A percentile compares a stretch with the other conserved stretches of the same genome.
These are phyloP conservation scores for Scaptomyza reducta DNA, from an alignment of 2,888 invertebrate species.

Conservation along the genomic window DNA sequence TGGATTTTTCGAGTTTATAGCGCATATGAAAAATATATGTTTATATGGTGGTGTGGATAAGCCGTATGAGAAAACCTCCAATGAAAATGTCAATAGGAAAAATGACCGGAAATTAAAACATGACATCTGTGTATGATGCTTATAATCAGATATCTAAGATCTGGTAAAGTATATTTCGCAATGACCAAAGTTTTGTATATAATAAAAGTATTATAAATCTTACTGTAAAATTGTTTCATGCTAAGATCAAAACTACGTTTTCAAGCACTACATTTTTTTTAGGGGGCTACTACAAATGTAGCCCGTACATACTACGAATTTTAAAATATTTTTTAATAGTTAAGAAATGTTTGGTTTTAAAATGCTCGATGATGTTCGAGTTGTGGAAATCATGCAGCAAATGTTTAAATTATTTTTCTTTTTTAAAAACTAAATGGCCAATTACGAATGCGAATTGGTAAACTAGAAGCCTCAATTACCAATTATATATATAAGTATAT, in stretches of 20 bases:
- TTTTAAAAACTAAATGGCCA: constrained; percentile 69
- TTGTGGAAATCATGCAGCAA: constrained; percentile 47
- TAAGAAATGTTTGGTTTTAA: constrained; percentile 20
- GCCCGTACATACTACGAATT: constrained; percentile 34
- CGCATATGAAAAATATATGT: constrained; percentile 22
- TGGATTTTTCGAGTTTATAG: constrained; percentile 19
- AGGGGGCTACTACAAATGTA: constrained; percentile 19
- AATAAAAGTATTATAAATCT: constrained; percentile 16
- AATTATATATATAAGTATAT: constrained; percentile 28
- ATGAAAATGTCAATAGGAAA: constrained; percentile 4
- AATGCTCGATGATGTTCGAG: constrained; percentile 29
- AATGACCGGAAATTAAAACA: not conserved
- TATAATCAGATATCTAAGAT: not conserved
- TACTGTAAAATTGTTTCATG: constrained; percentile 48
- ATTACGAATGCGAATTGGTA: constrained; percentile 63
- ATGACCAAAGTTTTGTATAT: constrained; percentile 1
- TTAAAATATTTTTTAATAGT: constrained; percentile 7
- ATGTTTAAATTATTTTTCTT: constrained; percentile 57
- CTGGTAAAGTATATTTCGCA: not conserved
- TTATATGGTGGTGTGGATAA: constrained; percentile 7
- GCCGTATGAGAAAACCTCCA: constrained; percentile 24
- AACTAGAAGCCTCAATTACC: constrained; percentile 40
- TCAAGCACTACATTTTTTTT: constrained; percentile 46
- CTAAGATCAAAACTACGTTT: constrained; percentile 53
- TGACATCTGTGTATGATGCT: constrained; percentile 1